A percentile compares a stretch with the other conserved stretches of the same genome.
Evolutionary conservation across 2,888 invertebrate genomes (phyloP).

Genomic region (Ischnura elegans): DNA sequence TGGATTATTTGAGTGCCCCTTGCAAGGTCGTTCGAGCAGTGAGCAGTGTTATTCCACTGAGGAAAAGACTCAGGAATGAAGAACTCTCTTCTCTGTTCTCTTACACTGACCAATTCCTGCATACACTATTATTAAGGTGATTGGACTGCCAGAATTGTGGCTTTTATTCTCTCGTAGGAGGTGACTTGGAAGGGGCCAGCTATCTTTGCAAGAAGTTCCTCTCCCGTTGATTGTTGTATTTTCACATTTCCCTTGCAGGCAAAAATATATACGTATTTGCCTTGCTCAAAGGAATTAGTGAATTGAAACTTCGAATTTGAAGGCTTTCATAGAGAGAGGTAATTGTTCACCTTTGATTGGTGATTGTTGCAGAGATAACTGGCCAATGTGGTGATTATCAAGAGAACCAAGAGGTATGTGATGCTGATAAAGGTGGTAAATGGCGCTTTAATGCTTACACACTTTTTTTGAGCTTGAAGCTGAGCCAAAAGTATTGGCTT

Average conservation of each 20-base stretch:
- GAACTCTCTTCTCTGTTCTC: slow-evolving; percentile 3
- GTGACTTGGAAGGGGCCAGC: background rate
- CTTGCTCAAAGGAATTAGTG: slow-evolving; percentile 24
- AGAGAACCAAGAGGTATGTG: slow-evolving; percentile 32
- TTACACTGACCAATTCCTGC: background rate
- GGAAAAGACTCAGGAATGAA: slow-evolving; percentile 41
- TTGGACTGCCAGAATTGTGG: slow-evolving; percentile 44
- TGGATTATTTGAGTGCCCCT: background rate
- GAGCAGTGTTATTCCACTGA: slow-evolving; percentile 41
- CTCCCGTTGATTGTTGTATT: slow-evolving; percentile 2
- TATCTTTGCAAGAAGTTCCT: slow-evolving; percentile 16
- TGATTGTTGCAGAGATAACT: slow-evolving; percentile 12
- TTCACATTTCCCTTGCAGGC: background rate
- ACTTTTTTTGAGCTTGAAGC: slow-evolving; percentile 25
- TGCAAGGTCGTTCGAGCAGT: background rate
- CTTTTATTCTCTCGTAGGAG: background rate
- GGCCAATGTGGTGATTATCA: slow-evolving; percentile 16
- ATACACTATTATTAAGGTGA: slow-evolving; percentile 15
- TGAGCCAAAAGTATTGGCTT: slow-evolving; percentile 33
- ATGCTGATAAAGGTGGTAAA: slow-evolving; percentile 26
- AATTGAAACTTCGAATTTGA: slow-evolving; percentile 19
- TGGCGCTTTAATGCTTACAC: slow-evolving; percentile 48
- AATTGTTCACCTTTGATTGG: slow-evolving; percentile 23
- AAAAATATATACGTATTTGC: background rate
- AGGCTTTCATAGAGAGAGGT: slow-evolving; percentile 34